Conservation (phyloP, 2,113 vertebrate genomes). For the Bucco capensis region DNA sequence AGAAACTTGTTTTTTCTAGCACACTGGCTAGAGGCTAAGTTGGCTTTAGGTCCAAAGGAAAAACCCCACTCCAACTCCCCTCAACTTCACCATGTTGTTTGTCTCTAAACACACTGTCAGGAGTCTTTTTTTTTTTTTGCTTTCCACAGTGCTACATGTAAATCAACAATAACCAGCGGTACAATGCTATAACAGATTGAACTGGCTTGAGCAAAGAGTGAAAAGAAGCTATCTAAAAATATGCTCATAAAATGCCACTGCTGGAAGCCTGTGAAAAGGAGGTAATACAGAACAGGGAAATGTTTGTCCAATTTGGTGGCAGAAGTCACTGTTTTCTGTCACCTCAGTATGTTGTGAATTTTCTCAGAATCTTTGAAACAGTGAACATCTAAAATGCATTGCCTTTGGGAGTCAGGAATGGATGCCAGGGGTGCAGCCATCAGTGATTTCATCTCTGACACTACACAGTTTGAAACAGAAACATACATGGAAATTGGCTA, state of each 20-base stretch:
- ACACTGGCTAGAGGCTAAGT: background rate
- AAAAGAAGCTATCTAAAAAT: background rate
- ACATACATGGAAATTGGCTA: accelerated
- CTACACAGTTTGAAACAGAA: background rate
- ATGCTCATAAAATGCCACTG: background rate
- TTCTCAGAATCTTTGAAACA: background rate
- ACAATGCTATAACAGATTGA: background rate
- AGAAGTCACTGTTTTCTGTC: background rate
- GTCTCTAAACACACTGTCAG: background rate
- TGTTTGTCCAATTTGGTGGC: background rate
- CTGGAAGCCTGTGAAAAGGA: background rate
- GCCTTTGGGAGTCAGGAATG: background rate
- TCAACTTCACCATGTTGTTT: background rate
- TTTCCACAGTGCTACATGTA: background rate
- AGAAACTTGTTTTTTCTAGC: background rate
- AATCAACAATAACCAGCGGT: background rate
- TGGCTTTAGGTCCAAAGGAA: background rate
- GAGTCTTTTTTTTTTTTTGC: background rate
- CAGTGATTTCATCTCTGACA: background rate
- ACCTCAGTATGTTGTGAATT: background rate
- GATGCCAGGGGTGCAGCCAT: background rate
- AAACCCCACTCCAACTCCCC: accelerated
- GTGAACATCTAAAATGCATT: background rate
- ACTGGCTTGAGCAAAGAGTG: background rate
- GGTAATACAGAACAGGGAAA: background rate